Percentiles rank a stretch among this genome's conserved stretches.
phyloP scores from a whole-genome alignment of 2,113 vertebrate genomes.

The Panurus biarmicus region DNA sequence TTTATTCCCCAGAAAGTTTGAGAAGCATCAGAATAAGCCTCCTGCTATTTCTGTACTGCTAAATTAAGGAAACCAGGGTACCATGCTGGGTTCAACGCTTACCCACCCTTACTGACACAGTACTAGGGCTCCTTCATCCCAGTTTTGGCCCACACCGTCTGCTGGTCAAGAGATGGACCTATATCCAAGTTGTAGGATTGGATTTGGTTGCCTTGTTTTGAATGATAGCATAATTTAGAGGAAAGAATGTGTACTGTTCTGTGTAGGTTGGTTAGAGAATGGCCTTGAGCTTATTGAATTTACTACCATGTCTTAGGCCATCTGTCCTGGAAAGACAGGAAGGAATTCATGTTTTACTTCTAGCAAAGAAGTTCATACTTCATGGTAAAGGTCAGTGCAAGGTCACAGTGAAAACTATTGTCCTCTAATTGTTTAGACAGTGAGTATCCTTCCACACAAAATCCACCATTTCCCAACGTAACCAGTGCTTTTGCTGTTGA shows the following conservation, averaged over 20 bases:
- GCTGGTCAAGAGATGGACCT: fast-evolving
- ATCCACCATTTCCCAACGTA: not conserved
- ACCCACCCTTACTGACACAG: not conserved
- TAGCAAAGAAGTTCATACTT: not conserved
- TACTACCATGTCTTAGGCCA: not conserved
- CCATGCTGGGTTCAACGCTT: fast-evolving
- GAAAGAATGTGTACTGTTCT: not conserved
- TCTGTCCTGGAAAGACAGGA: not conserved
- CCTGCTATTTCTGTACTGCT: not conserved
- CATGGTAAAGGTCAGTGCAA: not conserved
- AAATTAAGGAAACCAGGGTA: not conserved
- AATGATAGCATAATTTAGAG: not conserved
- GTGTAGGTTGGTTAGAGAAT: not conserved
- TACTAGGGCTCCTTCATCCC: not conserved
- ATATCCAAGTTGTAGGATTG: not conserved
- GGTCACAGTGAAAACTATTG: not conserved
- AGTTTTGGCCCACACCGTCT: not conserved
- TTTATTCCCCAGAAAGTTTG: not conserved
- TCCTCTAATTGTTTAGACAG: not conserved
- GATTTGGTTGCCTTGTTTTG: not conserved
- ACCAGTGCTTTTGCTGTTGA: not conserved
- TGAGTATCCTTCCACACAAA: not conserved
- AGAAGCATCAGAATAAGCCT: not conserved
- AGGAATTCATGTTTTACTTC: not conserved
- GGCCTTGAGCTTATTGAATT: not conserved